phyloP scores from a whole-genome alignment of 2,113 vertebrate species.

The Sorex fumeus region DNA sequence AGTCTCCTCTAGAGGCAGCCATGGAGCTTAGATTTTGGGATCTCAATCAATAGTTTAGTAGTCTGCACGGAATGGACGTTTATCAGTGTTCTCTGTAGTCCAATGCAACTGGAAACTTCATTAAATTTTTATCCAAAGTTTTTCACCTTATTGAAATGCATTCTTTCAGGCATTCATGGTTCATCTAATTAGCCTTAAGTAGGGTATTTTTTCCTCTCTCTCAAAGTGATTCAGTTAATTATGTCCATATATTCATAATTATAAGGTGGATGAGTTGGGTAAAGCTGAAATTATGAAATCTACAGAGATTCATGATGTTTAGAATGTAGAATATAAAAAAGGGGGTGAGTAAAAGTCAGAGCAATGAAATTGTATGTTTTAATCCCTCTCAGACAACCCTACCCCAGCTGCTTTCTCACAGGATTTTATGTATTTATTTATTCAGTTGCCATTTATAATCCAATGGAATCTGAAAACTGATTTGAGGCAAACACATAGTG shows the following conservation, averaged over 20 bases:
- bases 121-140: conserved; percentile 87
- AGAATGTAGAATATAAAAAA: conserved; percentile 34
- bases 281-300: conserved; percentile 87
- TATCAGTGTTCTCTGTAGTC: conserved; percentile 83
- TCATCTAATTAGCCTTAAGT: conserved; percentile 87
- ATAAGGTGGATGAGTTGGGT: conserved; percentile 84
- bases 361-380: conserved; percentile 39
- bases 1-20: conserved; percentile 82
- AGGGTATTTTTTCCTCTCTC: conserved; percentile 77
- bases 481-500: not conserved
- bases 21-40: conserved; percentile 79
- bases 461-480: not conserved
- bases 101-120: conserved; percentile 85
- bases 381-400: not conserved
- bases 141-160: conserved; percentile 87
- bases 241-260: conserved; percentile 84
- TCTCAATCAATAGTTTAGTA: conserved; percentile 87
- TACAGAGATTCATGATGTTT: conserved; percentile 78
- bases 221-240: conserved; percentile 86
- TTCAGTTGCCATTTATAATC: conserved; percentile 32
- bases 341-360: not conserved
- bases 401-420: not conserved
- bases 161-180: conserved; percentile 84
- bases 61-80: conserved; percentile 81
- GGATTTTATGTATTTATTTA: conserved; percentile 28